A percentile compares a stretch with the other conserved stretches of the same genome.
Evolutionary conservation across 2,888 invertebrate species (phyloP).

Genomic region (Mythimna impura): DNA sequence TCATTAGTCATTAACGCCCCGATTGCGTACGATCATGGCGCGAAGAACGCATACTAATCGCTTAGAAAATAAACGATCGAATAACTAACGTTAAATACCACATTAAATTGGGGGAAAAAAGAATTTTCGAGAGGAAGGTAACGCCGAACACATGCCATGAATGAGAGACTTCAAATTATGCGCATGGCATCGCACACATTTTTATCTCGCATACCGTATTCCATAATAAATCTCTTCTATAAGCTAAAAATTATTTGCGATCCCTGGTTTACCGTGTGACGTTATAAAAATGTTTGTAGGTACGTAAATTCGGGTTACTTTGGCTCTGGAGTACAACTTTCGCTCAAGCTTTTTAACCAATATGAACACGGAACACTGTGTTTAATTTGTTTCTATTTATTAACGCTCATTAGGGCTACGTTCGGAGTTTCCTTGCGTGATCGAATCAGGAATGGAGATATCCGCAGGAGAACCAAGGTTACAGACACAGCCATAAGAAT

Average conservation of each 20-base stretch:
- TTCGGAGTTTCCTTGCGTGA: too few relatives aligned
- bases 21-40: slow-evolving; percentile 10
- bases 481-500: too few relatives aligned
- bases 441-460: too few relatives aligned
- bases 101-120: slow-evolving; percentile 6
- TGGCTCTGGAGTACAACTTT: too few relatives aligned
- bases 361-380: too few relatives aligned
- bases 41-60: slow-evolving; percentile 33
- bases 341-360: too few relatives aligned
- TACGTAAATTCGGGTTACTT: too few relatives aligned
- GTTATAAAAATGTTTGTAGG: neutral
- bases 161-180: slow-evolving; percentile 49
- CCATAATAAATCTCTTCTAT: slow-evolving; percentile 33
- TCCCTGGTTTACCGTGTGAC: neutral
- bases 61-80: slow-evolving; percentile 35
- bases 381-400: too few relatives aligned
- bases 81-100: slow-evolving; percentile 29
- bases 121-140: slow-evolving; percentile 19
- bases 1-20: slow-evolving; percentile 9
- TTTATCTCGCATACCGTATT: slow-evolving; percentile 10
- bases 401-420: too few relatives aligned
- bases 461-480: too few relatives aligned
- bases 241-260: slow-evolving; percentile 13
- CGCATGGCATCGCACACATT: slow-evolving; percentile 38
- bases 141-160: slow-evolving; percentile 28